Evolutionary conservation across 2,113 vertebrate genomes (phyloP), one percentile per base, ranked within the genome.

Genomic region (Mesoclemmys tuberculata): DNA sequence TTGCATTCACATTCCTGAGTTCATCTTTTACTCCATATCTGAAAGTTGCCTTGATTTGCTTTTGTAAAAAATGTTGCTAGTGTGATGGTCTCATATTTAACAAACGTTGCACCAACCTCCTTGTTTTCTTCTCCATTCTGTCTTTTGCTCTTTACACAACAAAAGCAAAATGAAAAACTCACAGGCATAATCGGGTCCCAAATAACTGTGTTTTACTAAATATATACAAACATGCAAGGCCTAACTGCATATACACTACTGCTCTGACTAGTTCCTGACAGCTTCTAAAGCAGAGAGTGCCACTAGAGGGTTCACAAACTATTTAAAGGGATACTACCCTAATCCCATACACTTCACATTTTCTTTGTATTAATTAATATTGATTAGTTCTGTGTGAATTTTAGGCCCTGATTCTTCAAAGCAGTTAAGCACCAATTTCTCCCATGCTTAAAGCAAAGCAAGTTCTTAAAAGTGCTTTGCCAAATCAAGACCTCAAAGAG

Each of bases 251-350:
- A 88, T 24, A n/a, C 24, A 38, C 12, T 44, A 48, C 29, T 48
- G 44, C 0, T 0, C 55, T 82, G 55, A 10, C 4, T 54, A 58
- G 35, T 6, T 77, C 46, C 52, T 44, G 41, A 16, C 31, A 84
- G 68, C 41, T 85, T 80, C 87, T 88, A n/a, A 83, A 93, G 31
- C 26, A 68, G 0, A 0, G 24, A 19, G 64, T 35, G 68, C 44
- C 44, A 84, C 19, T 46, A 46, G 44, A 78, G n/a, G 7, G 10
- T 51, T 21, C 13, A 64, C 61, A 31, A 79, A 24, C 55, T 90
- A 77, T 78, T 61, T 44, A 48, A 77, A 68, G 11, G 5, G 74
- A 19, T 24, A 10, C 26, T 75, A 46, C 11, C 19, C 10, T 71
- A 71, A 38, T 71, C 19, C 64, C 19, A 68, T 68, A 68, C 4